Conservation (phyloP, 2,797 vertebrate genomes). For the Percopsis omiscomaycus region DNA sequence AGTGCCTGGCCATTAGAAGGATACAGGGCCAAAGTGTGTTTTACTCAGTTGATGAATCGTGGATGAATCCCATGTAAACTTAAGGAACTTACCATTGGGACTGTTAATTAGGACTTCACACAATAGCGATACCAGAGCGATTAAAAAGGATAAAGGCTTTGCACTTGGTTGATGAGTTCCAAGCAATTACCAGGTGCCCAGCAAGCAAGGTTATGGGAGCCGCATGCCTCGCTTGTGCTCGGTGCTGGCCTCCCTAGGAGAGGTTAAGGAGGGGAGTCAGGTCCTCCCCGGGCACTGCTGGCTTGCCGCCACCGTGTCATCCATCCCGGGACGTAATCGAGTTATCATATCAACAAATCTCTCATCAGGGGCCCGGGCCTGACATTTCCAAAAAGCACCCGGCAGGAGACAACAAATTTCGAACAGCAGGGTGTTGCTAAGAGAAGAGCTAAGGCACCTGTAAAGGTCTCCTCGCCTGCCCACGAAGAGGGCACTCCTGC, state of each 20-base stretch:
- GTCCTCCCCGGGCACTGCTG: conserved; percentile 51
- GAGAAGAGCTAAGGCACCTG: conserved; percentile 81
- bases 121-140: conserved; percentile 50
- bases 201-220: conserved; percentile 49
- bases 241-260: conserved; percentile 56
- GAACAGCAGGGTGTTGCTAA: conserved; percentile 84
- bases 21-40: conserved; percentile 37
- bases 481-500: conserved; percentile 72
- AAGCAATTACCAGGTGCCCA: conserved; percentile 54
- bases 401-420: conserved; percentile 88
- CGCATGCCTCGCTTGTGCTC: conserved; percentile 63
- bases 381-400: conserved; percentile 79
- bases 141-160: conserved; percentile 51
- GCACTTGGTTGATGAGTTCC: conserved; percentile 48
- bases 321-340: conserved; percentile 80
- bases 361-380: conserved; percentile 71
- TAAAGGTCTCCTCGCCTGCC: conserved; percentile 70
- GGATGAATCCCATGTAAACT: conserved; percentile 60
- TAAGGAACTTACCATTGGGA: conserved; percentile 48
- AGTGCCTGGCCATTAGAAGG: conserved; percentile 56
- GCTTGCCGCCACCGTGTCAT: conserved; percentile 63
- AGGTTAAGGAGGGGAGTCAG: conserved; percentile 58
- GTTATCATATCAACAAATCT: conserved; percentile 88
- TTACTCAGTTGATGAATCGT: conserved; percentile 54
- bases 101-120: conserved; percentile 63